Base-by-base conservation (phyloP, 2,797 vertebrate genomes). In the Neoniphon sammara region DNA sequence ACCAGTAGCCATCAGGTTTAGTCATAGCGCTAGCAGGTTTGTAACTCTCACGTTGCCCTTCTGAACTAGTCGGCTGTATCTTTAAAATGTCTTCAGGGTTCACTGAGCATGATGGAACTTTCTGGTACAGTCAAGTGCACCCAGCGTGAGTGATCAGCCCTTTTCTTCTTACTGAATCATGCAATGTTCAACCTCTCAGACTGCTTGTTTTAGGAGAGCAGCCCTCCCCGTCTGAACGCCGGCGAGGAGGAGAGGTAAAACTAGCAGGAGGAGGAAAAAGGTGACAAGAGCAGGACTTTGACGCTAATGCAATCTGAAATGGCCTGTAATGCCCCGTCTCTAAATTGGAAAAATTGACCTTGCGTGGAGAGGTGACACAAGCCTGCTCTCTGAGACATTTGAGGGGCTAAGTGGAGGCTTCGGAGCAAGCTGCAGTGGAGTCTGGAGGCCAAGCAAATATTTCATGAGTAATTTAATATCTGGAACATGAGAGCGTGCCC, bases 401-500 rank as follows among this genome's bases (percentile, higher is more conserved):
- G 88, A 36, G 88, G 61, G 91, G 87, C 76, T 93, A 93, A 93
- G 85, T 92, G 71, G 88, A 93, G 87, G 81, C 83, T 89, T 91
- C 75, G 54, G 77, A 85, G 87, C 84, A 85, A 75, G 88, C 84
- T 84, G 90, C 68, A 3, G 92, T 79, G 66, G 91, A 82, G 90
- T 95, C 94, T 90, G 89, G 72, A 95, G 95, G 95, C 95, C 89
- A 85, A 85, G 93, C 94, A 93, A 95, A 96, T 96, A 95, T 96
- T 97, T 97, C 93, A 96, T 96, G 96, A 96, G 97, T 98, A 97
- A 98, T 98, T 98, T 96, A 97, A 96, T 98, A 97, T 97, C 94
- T 97, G 93, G 96, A 96, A 94, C 95, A 94, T 85, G 92, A 95
- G 92, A 89, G 90, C 81, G 83, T 75, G 90, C 86, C 93, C 64